Percentiles rank a stretch among this genome's conserved stretches.
phyloP scores from a whole-genome alignment of 2,113 vertebrate genomes.

The Equus przewalskii region DNA sequence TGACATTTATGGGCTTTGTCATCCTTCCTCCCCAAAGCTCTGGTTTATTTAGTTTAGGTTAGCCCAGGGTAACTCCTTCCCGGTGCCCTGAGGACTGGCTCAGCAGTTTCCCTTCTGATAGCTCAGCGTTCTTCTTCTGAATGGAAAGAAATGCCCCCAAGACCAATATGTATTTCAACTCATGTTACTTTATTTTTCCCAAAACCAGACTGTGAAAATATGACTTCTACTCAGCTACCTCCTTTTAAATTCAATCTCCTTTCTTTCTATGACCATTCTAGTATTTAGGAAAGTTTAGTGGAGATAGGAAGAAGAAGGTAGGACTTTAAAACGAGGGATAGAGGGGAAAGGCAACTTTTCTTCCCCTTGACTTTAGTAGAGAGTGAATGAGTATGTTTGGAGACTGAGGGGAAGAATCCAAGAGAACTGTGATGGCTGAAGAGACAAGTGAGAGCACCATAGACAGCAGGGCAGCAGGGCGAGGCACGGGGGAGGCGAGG shows the following conservation, averaged over 20 bases:
- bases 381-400: background rate
- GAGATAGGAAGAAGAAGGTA: background rate
- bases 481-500: background rate
- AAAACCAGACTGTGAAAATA: slow-evolving; percentile 57
- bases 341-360: background rate
- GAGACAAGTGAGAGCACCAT: background rate
- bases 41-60: slow-evolving; percentile 22
- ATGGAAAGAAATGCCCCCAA: background rate
- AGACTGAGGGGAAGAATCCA: background rate
- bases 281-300: background rate
- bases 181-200: slow-evolving; percentile 41
- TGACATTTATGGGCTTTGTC: slow-evolving; percentile 55
- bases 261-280: background rate
- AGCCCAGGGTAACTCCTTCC: background rate
- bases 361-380: background rate
- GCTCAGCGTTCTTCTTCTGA: slow-evolving; percentile 19
- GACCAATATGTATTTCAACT: slow-evolving; percentile 16
- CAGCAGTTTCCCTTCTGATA: background rate
- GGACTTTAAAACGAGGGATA: background rate
- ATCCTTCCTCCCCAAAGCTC: background rate
- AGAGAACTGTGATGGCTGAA: background rate
- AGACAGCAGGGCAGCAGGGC: background rate
- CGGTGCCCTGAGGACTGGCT: background rate
- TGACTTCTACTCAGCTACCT: background rate
- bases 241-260: background rate